These are phyloP conservation scores for Corythornis vintsioides DNA, from an alignment of 2,113 vertebrate genomes.

Conservation along the genomic window DNA sequence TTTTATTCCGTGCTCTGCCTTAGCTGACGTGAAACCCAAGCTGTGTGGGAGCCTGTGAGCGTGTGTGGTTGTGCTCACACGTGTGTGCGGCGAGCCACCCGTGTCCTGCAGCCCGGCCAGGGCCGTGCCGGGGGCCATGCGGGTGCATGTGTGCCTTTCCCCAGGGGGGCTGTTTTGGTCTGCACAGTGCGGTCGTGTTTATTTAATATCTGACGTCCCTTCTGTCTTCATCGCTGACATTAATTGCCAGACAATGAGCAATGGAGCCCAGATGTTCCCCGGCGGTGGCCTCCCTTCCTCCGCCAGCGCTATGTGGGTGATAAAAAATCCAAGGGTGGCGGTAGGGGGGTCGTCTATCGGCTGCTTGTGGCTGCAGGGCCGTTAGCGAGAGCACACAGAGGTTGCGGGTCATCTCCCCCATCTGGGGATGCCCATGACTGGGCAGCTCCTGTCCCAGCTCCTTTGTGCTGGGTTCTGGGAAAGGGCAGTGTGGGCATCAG, in stretches of 20 bases:
- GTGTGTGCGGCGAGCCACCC: background rate
- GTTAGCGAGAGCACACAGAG: accelerated
- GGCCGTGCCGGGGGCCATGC: background rate
- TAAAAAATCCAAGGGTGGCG: background rate
- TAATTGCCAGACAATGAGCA: conserved; percentile 67
- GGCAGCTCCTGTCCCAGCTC: background rate
- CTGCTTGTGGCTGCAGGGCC: background rate
- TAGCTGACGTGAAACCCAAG: conserved; percentile 37
- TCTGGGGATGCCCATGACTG: background rate
- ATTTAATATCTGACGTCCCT: conserved; percentile 69
- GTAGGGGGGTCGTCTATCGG: background rate
- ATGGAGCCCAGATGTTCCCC: conserved; percentile 68
- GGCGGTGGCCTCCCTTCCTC: conserved; percentile 46
- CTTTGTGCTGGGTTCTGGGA: accelerated
- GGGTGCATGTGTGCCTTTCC: background rate
- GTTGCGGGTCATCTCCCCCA: background rate
- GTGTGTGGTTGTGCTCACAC: conserved; percentile 47
- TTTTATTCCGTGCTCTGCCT: background rate
- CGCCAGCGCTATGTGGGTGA: background rate
- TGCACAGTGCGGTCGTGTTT: conserved; percentile 52
- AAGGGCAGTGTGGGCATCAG: accelerated
- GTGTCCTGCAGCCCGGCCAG: background rate
- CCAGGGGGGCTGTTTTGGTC: background rate
- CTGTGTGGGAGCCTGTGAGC: conserved; percentile 41
- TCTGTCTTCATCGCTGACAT: conserved; percentile 67